Conservation (phyloP, 64 coral and sea anemone species). For the Stichodactyla mertensii region DNA sequence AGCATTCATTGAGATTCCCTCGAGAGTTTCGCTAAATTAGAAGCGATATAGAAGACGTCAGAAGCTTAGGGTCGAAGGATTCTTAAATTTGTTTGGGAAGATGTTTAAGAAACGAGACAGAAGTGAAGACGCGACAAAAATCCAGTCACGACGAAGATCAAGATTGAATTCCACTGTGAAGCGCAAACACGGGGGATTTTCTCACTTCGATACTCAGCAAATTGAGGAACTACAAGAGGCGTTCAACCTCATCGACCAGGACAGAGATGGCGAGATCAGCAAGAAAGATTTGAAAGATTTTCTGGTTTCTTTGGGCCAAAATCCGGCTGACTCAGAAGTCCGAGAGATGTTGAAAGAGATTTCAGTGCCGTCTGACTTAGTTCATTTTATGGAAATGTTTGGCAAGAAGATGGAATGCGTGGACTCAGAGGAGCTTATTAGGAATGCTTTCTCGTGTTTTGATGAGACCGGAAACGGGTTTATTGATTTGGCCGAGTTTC, state of each 20-base stretch:
- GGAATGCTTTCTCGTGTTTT: constrained; percentile 62
- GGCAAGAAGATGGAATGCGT: constrained; percentile 39
- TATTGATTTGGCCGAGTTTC: constrained; percentile 47
- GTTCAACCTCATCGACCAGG: constrained; percentile 65
- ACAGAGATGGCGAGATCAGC: constrained; percentile 54
- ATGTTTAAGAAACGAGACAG: constrained; percentile 12
- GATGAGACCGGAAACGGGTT: constrained; percentile 56
- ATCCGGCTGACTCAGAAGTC: constrained; percentile 45
- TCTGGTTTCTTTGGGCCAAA: constrained; percentile 55
- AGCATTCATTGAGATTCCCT: not conserved
- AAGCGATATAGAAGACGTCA: no score
- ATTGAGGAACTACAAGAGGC: constrained; percentile 16
- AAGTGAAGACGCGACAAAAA: not conserved
- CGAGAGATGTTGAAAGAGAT: constrained; percentile 61
- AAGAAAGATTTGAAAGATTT: constrained; percentile 37
- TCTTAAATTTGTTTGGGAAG: not conserved
- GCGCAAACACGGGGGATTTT: not conserved
- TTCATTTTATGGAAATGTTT: constrained; percentile 52
- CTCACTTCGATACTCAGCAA: constrained; percentile 9
- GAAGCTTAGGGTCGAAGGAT: no score
- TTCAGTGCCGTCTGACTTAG: constrained; percentile 27
- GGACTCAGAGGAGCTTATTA: constrained; percentile 53
- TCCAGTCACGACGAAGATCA: not conserved
- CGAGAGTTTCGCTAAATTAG: no score
- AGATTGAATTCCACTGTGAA: not conserved